phyloP scores from a whole-genome alignment of 1,140 invertebrate genomes.

The Drosophila carrolli region DNA sequence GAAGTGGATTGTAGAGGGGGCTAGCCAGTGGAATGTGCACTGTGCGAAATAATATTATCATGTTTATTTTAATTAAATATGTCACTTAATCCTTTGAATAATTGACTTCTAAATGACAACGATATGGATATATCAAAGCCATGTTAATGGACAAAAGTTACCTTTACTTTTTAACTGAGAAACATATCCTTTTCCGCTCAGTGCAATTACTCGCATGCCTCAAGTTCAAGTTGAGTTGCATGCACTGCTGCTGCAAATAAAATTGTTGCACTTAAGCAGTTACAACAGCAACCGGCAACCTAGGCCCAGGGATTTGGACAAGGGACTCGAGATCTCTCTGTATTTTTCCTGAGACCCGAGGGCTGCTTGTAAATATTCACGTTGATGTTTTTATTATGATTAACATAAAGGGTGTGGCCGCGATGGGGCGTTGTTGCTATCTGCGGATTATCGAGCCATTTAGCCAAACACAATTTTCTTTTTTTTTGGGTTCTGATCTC shows the following conservation, averaged over 20 bases:
- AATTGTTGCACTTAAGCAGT: slow-evolving; percentile 80
- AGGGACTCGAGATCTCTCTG: slow-evolving; percentile 23
- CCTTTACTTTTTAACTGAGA: no score
- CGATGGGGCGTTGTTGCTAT: slow-evolving; percentile 34
- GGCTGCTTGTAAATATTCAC: slow-evolving; percentile 71
- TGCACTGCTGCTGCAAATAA: slow-evolving; percentile 71
- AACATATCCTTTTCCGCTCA: slow-evolving; percentile 11
- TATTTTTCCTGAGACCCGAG: slow-evolving; percentile 31
- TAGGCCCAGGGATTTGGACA: slow-evolving; percentile 34
- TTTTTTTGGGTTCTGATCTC: slow-evolving; percentile 5
- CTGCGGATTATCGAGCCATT: slow-evolving; percentile 62
- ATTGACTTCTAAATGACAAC: no score
- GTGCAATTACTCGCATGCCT: slow-evolving; percentile 58
- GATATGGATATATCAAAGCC: no score
- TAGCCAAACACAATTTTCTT: slow-evolving; percentile 60
- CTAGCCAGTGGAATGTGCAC: not conserved
- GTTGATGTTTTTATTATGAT: slow-evolving; percentile 82
- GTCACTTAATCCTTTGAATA: no score
- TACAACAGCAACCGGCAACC: slow-evolving; percentile 43
- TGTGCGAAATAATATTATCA: not conserved
- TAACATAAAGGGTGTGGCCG: slow-evolving; percentile 65
- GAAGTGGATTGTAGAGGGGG: not conserved
- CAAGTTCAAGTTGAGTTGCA: slow-evolving; percentile 64
- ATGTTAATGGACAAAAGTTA: no score
- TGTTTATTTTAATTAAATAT: not conserved